These are phyloP conservation scores for Hylyphantes graminicola DNA, from an alignment of 1,140 invertebrate species.

Conservation along the genomic window DNA sequence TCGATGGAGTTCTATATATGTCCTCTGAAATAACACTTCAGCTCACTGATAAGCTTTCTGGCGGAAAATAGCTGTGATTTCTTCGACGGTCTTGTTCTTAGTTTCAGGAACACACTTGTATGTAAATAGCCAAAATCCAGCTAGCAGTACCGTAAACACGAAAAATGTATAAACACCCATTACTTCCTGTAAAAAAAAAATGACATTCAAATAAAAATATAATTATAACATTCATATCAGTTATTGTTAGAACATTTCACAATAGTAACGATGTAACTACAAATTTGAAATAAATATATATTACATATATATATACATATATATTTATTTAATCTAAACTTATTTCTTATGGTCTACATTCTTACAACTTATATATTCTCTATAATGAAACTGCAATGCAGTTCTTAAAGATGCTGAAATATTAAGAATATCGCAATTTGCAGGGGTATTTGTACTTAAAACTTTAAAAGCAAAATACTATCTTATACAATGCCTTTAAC, in stretches of 20 bases:
- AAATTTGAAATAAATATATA: too few species aligned
- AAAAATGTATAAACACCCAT: conserved; percentile 71
- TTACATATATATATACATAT: not conserved
- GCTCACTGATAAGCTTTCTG: conserved; percentile 64
- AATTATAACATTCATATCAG: too few species aligned
- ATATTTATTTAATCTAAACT: too few species aligned
- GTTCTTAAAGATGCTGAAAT: too few species aligned
- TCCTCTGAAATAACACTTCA: not conserved
- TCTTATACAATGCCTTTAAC: too few species aligned
- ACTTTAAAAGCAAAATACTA: too few species aligned
- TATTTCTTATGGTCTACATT: not conserved
- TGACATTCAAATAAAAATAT: not conserved
- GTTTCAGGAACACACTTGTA: conserved; percentile 73
- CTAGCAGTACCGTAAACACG: conserved; percentile 69
- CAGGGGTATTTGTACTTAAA: too few species aligned
- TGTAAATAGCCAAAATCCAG: conserved; percentile 70
- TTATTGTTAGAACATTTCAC: too few species aligned
- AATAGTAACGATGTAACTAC: too few species aligned
- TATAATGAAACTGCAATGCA: too few species aligned
- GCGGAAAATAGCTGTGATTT: conserved; percentile 67
- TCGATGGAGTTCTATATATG: conserved; percentile 4
- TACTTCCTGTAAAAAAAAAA: conserved; percentile 51
- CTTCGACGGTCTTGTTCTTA: conserved; percentile 71
- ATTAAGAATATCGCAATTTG: too few species aligned
- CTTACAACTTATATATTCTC: too few species aligned